Evolutionary conservation across 2,888 invertebrate genomes (phyloP).

Genomic region (Rotaria socialis): DNA sequence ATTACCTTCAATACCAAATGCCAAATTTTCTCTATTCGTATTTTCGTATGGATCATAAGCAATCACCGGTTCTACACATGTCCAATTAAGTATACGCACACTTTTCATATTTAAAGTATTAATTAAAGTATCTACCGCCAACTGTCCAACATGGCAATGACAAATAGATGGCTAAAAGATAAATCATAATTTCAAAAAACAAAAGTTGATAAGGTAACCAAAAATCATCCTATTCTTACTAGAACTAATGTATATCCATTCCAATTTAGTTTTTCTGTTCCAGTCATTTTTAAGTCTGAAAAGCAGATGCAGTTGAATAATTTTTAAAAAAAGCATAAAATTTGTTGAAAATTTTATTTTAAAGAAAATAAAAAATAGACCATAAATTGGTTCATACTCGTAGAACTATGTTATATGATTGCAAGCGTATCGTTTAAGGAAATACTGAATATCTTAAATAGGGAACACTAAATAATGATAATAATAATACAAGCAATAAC

Average conservation of each 20-base stretch:
- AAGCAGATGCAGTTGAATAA: neutral
- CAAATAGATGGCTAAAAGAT: neutral
- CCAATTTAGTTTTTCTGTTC: slow-evolving; percentile 2
- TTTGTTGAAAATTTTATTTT: neutral
- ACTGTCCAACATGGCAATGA: slow-evolving; percentile 27
- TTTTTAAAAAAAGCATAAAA: neutral
- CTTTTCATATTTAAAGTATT: slow-evolving; percentile 24
- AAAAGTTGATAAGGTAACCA: neutral
- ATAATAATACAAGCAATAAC: no score
- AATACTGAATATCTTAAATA: neutral
- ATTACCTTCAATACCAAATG: slow-evolving; percentile 17
- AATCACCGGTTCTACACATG: neutral
- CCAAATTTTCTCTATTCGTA: neutral
- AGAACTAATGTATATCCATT: neutral
- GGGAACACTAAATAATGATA: neutral
- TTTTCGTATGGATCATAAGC: slow-evolving; percentile 26
- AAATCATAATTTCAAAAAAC: neutral
- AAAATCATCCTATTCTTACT: neutral
- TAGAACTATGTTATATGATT: neutral
- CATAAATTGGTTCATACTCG: neutral
- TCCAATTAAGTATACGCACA: neutral
- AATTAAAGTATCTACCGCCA: neutral
- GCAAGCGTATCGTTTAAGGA: neutral
- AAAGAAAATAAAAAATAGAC: neutral
- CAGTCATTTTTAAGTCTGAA: neutral